phyloP scores from a whole-genome alignment of 2,113 vertebrate genomes.

The Neodontobutis hainanensis region DNA sequence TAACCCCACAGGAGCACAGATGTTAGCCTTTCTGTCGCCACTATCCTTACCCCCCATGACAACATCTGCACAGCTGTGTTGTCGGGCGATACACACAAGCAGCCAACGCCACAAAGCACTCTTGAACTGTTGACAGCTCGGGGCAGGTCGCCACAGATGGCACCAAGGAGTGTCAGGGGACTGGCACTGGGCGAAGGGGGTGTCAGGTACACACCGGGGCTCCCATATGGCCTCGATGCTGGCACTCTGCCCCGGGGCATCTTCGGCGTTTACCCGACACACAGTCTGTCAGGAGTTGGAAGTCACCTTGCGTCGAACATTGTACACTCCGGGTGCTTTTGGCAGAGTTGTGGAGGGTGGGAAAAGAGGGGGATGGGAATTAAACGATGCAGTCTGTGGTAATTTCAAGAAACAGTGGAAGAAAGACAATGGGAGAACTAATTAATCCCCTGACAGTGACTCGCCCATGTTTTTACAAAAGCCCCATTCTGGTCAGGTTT shows the following conservation, averaged over 20 bases:
- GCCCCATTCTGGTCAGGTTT: background rate
- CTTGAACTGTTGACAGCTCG: conserved; percentile 69
- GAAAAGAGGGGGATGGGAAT: background rate
- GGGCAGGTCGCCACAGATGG: conserved; percentile 76
- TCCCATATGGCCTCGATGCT: conserved; percentile 73
- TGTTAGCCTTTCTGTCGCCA: conserved; percentile 61
- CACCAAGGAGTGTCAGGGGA: conserved; percentile 52
- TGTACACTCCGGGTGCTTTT: conserved; percentile 54
- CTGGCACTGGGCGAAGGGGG: conserved; percentile 36
- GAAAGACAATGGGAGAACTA: background rate
- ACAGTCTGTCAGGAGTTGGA: conserved; percentile 69
- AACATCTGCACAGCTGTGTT: conserved; percentile 73
- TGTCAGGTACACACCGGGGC: conserved; percentile 65
- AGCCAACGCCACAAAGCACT: conserved; percentile 20
- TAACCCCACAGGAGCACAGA: conserved; percentile 70
- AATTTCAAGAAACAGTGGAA: conserved; percentile 24
- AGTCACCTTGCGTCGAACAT: conserved; percentile 64
- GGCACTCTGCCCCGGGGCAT: conserved; percentile 67
- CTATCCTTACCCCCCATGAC: conserved; percentile 31
- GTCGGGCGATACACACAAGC: conserved; percentile 41
- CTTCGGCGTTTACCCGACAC: conserved; percentile 56
- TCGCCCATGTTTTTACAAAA: background rate
- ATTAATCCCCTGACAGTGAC: conserved; percentile 19
- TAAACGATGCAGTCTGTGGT: conserved; percentile 9
- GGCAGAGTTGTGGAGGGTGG: conserved; percentile 4